Conservation (phyloP, 2,797 vertebrate genomes). For the Aldrovandia affinis region DNA sequence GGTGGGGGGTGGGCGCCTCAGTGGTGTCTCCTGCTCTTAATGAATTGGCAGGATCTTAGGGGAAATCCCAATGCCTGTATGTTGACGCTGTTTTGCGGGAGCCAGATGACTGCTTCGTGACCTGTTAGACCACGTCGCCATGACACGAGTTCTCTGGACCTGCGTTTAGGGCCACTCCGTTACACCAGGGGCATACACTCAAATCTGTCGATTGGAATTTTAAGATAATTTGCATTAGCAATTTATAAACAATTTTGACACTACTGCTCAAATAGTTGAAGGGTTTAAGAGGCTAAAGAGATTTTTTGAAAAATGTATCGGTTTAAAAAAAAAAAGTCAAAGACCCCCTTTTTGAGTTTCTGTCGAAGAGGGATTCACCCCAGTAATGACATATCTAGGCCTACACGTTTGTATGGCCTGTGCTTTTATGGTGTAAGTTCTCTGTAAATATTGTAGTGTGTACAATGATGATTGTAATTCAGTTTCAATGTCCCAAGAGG, state of each 20-base stretch:
- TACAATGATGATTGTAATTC: background rate
- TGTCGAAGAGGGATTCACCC: background rate
- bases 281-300: background rate
- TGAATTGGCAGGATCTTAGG: conserved; percentile 11
- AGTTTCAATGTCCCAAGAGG: background rate
- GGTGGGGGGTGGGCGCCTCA: background rate
- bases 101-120: background rate
- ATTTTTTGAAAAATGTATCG: too few relatives aligned
- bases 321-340: background rate
- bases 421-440: background rate
- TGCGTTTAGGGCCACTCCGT: background rate
- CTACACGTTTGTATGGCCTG: background rate
- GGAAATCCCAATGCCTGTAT: conserved; percentile 4
- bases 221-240: background rate
- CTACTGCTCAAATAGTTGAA: background rate
- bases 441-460: background rate
- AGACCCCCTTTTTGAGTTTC: too few relatives aligned
- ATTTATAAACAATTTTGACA: background rate
- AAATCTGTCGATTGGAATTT: background rate
- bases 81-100: background rate
- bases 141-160: background rate
- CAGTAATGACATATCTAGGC: background rate
- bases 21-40: background rate
- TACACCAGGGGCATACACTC: background rate
- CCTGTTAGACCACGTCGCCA: background rate